Base-by-base conservation (phyloP, 2,113 vertebrate species). In the Oxygymnocypris stewartii region DNA sequence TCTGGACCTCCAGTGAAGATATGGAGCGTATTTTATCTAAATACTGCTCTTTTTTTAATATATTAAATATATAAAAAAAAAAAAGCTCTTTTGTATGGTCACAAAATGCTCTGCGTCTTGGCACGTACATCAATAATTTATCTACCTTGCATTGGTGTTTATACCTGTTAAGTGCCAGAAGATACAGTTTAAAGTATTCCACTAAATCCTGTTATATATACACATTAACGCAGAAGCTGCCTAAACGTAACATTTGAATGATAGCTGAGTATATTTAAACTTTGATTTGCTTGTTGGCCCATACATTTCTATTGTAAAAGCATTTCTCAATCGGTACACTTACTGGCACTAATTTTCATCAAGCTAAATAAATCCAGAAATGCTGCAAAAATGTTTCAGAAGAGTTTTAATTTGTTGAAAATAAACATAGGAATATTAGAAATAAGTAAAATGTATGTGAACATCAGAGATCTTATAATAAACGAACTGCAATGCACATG, bases 1-100 rank as follows among this genome's bases (percentile, higher is more conserved):
- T 71, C 51, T 8, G 54, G 89, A 87, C 86, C 89, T 87, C 88
- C 86, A 82, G 77, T 77, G 86, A 82, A 77, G 65, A 74, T 78
- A 44, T 69, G 42, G 75, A 14, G 25, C 35, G 28, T 0, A 4
- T 9, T 11, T 59, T 23, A 59, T 59, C 54, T 59, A 59, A 2
- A 59, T 59, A 9, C 54, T 59, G 18, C 6, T 57, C 6, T 23
- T 18, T 20, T 54, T 54, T 6, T 1, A 7, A 31, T 31, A 31
- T 31, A 31, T n/a, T n/a, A n/a, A n/a, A n/a, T n/a, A n/a, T n/a
- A n/a, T n/a, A n/a, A n/a, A n/a, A n/a, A n/a, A n/a, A n/a, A n/a
- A n/a, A n/a, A n/a, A n/a, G n/a, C n/a, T n/a, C n/a, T n/a, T n/a
- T n/a, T n/a, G n/a, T n/a, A 47, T 71, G 11, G 57, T 35, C 35